A percentile compares a stretch with the other conserved stretches of the same genome.
These are phyloP conservation scores for Enoplolaimus lenunculus DNA, from an alignment of 2,888 invertebrate species.

Conservation along the genomic window DNA sequence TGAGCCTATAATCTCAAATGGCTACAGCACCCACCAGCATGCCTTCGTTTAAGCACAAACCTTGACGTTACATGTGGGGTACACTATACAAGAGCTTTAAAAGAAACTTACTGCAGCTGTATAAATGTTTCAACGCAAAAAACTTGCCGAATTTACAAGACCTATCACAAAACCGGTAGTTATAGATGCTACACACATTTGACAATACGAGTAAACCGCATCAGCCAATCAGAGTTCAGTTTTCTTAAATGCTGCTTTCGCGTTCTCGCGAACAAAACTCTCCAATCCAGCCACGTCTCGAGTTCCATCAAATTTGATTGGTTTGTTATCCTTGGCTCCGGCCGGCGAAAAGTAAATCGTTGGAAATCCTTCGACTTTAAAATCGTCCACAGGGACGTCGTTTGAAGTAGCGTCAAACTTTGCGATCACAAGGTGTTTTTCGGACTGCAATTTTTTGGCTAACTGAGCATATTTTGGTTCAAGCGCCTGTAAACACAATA, in stretches of 20 bases:
- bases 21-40: too few species aligned
- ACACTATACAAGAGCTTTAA: too few species aligned
- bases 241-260: conserved; percentile 17
- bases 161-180: too few species aligned
- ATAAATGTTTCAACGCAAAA: too few species aligned
- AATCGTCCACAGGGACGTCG: conserved; percentile 43
- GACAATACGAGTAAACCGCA: too few species aligned
- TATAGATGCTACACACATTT: too few species aligned
- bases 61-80: too few species aligned
- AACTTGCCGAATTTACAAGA: too few species aligned
- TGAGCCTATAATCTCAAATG: too few species aligned
- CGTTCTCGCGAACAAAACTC: conserved; percentile 18
- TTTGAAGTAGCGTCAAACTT: conserved; percentile 49
- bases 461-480: conserved; percentile 43
- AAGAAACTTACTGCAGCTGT: too few species aligned
- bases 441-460: conserved; percentile 31
- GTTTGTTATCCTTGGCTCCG: conserved; percentile 30
- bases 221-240: conserved; percentile 20
- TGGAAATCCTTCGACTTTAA: conserved; percentile 47
- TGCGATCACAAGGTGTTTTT: conserved; percentile 42
- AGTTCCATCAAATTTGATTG: conserved; percentile 13
- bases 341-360: conserved; percentile 47
- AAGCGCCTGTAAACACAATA: conserved; percentile 39
- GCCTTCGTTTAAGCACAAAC: too few species aligned
- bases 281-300: conserved; percentile 3